These are phyloP conservation scores for Lepidurus couesii DNA, from an alignment of 1,140 invertebrate genomes.

Conservation along the genomic window DNA sequence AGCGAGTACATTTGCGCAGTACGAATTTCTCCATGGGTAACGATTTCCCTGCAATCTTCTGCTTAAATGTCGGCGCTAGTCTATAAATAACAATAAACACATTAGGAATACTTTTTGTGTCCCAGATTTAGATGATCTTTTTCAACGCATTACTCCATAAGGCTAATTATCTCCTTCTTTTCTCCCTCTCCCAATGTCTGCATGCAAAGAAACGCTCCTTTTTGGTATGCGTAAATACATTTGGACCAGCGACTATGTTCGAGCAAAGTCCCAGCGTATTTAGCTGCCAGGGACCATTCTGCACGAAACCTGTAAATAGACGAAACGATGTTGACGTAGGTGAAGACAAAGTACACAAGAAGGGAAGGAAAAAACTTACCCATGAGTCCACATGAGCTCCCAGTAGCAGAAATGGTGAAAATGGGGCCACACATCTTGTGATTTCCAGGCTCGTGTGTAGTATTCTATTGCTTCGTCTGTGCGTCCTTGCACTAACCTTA, in stretches of 20 bases:
- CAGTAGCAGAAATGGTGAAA: conserved; percentile 93
- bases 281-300: conserved; percentile 64
- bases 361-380: conserved; percentile 48
- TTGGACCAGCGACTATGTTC: conserved; percentile 83
- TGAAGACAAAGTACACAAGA: not conserved
- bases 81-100: conserved; percentile 47
- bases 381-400: conserved; percentile 88
- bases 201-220: conserved; percentile 74
- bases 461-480: conserved; percentile 65
- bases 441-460: conserved; percentile 77
- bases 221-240: conserved; percentile 84
- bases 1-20: conserved; percentile 73
- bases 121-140: conserved; percentile 10
- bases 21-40: conserved; percentile 95
- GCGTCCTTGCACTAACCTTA: conserved; percentile 75
- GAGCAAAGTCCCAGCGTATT: conserved; percentile 64
- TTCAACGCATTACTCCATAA: conserved; percentile 53
- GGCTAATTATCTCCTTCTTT: conserved; percentile 47
- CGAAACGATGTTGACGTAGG: not conserved
- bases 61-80: conserved; percentile 71
- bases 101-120: not conserved
- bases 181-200: conserved; percentile 52
- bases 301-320: conserved; percentile 48
- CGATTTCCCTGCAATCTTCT: conserved; percentile 90
- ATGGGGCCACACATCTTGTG: conserved; percentile 81